These are phyloP conservation scores for Zhuqinia jingwanae DNA, from an alignment of 2,888 invertebrate species.

Conservation along the genomic window DNA sequence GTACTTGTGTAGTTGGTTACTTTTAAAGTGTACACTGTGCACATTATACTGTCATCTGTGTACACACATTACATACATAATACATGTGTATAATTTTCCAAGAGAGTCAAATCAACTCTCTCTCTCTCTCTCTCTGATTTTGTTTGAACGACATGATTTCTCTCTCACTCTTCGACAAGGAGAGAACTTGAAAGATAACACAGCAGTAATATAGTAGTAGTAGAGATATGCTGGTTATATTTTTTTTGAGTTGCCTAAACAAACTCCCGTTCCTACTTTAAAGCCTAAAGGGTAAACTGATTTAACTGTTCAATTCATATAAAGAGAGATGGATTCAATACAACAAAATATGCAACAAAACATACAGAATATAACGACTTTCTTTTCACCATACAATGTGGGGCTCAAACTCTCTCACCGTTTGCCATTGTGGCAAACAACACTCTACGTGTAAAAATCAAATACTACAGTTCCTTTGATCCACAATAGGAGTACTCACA, in stretches of 20 bases:
- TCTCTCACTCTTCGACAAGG: neutral
- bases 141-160: conserved; percentile 31
- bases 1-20: too few relatives aligned
- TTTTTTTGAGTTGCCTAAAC: neutral
- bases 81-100: neutral
- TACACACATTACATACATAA: neutral
- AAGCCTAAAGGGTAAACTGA: conserved; percentile 32
- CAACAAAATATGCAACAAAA: conserved; percentile 1
- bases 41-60: conserved; percentile 6
- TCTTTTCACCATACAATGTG: too few relatives aligned
- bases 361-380: neutral
- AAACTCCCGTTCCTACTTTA: conserved; percentile 6
- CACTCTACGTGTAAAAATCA: conserved; percentile 4
- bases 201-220: too few relatives aligned
- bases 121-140: conserved; percentile 36
- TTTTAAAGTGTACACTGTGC: neutral
- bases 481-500: conserved; percentile 14
- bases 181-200: conserved; percentile 1
- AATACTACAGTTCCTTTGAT: conserved; percentile 18
- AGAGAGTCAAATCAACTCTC: neutral
- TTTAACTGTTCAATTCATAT: conserved; percentile 19
- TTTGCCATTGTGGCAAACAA: neutral
- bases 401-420: too few relatives aligned
- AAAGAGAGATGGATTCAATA: neutral
- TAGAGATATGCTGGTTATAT: neutral